Base-by-base conservation (phyloP, 2,888 invertebrate species). In the Cheilosia scutellata region DNA sequence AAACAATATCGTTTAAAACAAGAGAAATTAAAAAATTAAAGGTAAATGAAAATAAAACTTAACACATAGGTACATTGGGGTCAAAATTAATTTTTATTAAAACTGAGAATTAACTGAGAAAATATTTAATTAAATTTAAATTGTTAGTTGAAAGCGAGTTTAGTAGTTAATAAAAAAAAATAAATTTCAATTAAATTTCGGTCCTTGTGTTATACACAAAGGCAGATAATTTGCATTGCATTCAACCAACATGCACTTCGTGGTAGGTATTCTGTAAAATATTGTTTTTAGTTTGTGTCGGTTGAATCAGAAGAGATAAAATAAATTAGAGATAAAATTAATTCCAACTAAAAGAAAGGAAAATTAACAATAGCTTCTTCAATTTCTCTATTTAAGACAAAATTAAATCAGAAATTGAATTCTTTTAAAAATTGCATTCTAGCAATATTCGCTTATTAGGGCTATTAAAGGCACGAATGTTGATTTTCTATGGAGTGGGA, bases 171-270 rank as follows among this genome's bases (percentile, higher is more conserved):
- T 5, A 27, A 27, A 47, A 27, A 53, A 53, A 63, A 31, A 55
- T 33, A 42, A 62, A 77, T 62, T 66, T 57, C 49, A 71, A 78
- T 71, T 77, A 31, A 78, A 63, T 71, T 40, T 65, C 55, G 60
- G 60, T 75, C 82, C 82, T 86, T 86, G 86, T 86, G 86, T 86
- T 86, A 82, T 86, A 86, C 66, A 86, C 82, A 86, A 82, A 62
- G 86, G 47, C 49, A 31, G 51, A 51, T n/a, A 16, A 63, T 72
- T 66, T 65, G 25, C 31, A 75, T 75, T 70, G 16, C 55, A 80
- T 86, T 86, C 72, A 74, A 72, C 63, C 77, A 77, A 72, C 72
- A 72, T 62, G 58, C 53, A 58, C 42, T 72, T 51, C 62, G 76
- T 74, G 60, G 80, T 76, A 76, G 60, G 76, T 68, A 80, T 47